Percentiles rank a stretch among this genome's conserved stretches.
Conservation (phyloP, 2,113 vertebrate genomes). For the Psephotus haematonotus region DNA sequence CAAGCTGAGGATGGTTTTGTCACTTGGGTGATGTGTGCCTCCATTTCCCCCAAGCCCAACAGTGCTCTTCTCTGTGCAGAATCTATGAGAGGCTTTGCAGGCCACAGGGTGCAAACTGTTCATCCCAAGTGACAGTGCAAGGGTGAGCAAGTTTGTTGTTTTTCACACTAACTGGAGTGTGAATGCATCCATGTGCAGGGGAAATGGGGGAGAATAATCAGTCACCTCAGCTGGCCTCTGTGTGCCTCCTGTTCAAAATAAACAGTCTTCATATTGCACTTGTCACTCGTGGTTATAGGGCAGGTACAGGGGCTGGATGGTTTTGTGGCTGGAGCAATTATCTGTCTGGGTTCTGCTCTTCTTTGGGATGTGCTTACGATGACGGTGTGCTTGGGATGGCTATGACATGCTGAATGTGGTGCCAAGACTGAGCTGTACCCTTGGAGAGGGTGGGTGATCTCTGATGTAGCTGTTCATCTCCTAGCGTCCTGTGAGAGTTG, state of each 20-base stretch:
- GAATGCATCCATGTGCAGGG: background rate
- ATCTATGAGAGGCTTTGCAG: background rate
- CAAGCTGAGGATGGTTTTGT: background rate
- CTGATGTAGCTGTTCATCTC: background rate
- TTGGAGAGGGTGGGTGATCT: fast-evolving
- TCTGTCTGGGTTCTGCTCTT: background rate
- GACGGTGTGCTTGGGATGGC: background rate
- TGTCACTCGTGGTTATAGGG: background rate
- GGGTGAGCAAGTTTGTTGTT: background rate
- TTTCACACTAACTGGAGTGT: background rate
- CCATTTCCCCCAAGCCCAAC: background rate
- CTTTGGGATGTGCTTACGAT: background rate
- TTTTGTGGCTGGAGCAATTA: background rate
- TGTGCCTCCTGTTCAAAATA: background rate
- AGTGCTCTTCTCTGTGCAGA: background rate
- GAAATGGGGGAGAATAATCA: background rate
- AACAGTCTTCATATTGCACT: background rate
- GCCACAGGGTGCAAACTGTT: fast-evolving
- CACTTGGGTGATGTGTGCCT: background rate
- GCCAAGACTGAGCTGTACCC: background rate
- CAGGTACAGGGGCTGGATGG: background rate
- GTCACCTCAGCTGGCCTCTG: background rate
- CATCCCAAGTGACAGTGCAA: background rate
- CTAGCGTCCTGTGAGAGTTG: background rate
- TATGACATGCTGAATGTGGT: fast-evolving